Evolutionary conservation across 2,888 invertebrate genomes (phyloP).

Genomic region (Idaea straminata): DNA sequence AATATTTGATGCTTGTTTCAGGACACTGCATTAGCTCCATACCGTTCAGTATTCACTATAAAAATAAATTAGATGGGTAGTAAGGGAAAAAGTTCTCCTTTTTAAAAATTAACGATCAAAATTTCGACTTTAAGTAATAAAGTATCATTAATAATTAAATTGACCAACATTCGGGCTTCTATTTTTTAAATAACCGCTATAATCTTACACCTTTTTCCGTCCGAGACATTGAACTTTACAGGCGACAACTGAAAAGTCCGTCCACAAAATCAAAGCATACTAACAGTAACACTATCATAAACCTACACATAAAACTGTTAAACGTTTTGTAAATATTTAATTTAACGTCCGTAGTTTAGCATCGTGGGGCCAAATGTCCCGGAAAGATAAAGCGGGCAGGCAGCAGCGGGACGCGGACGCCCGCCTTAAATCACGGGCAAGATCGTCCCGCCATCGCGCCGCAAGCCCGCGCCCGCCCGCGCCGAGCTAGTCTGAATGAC

Average conservation of each 20-base stretch:
- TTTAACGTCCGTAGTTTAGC: conserved; percentile 5
- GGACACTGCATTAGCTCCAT: neutral
- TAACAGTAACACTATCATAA: conserved; percentile 1
- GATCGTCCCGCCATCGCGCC: conserved; percentile 1
- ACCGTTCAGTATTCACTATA: neutral
- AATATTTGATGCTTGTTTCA: neutral
- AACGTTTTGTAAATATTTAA: neutral
- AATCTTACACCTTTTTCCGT: neutral
- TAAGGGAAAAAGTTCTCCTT: neutral
- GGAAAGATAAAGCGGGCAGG: conserved; percentile 47
- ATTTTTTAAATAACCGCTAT: neutral
- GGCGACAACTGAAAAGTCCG: neutral
- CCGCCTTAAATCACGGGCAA: conserved; percentile 33
- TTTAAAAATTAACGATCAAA: neutral
- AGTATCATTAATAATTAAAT: neutral
- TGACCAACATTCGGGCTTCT: neutral
- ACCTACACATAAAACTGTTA: conserved; percentile 1
- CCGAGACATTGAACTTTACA: neutral
- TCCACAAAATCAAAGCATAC: neutral
- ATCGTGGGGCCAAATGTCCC: conserved; percentile 37
- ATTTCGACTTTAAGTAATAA: too few relatives aligned
- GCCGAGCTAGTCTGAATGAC: neutral
- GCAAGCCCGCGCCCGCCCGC: neutral
- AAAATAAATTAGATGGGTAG: neutral
- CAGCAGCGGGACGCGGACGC: conserved; percentile 31